Base-by-base conservation (phyloP, 1,140 invertebrate species). In the Melipona quadrifasciata region DNA sequence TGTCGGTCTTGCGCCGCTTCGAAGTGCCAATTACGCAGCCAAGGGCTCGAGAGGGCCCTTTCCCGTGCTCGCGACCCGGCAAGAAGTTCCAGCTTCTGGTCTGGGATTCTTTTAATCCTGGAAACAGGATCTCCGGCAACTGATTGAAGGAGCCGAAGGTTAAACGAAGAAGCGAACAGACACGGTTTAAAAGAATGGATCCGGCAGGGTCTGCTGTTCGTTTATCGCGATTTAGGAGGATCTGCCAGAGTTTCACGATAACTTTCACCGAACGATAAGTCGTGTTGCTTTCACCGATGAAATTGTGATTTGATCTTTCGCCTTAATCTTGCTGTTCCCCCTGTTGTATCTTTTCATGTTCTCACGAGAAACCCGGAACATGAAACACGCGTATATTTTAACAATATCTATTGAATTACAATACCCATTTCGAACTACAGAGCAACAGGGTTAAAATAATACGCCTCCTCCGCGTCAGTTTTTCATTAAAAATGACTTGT, bases 11-110 rank as follows among this genome's bases (percentile, higher is more conserved):
- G 80, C 80, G 85, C 80, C 84, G 73, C 64, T 89, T 80, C 84
- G 78, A 89, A 89, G 88, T 89, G 87, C 88, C 88, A 89, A 89
- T 89, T 89, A 89, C 88, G 84, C 61, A 75, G 84, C 51, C 79
- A n/a, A 73, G 77, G 31, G 61, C 76, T 84, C 64, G 75, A 81
- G 47, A 86, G 83, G 64, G 76, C 67, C 84, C 71, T 83, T 71
- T 77, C 70, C 39, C 55, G 61, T 39, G 27, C 78, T 67, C 57
- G 67, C 77, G 75, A 55, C 51, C 64, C 73, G 47, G 27, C 67
- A 31, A 81, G 27, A 55, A 87, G 64, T 81, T 75, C 75, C 39
- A 75, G 58, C 84, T 86, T 71, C 75, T 86, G 24, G 65, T 57
- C 82, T 64, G 51, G 70, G 58, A 82, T 88, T 89, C 86, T 88